These are phyloP conservation scores for Pao palembangensis DNA, from an alignment of 2,113 vertebrate species.

Conservation along the genomic window DNA sequence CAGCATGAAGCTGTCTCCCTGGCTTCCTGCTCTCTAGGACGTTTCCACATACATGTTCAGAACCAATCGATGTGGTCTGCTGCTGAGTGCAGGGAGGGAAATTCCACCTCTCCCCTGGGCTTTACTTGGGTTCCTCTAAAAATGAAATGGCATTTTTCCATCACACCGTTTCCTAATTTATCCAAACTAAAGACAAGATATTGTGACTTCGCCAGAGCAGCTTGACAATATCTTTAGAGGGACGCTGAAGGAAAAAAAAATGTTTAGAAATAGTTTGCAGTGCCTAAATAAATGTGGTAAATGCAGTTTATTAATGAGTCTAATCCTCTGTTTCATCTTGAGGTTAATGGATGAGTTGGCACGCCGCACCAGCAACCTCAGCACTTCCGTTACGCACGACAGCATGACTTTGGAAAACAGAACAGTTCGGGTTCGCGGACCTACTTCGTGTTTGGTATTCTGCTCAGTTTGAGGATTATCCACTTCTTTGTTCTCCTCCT, in stretches of 20 bases:
- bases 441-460: slow-evolving; percentile 37
- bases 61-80: slow-evolving; percentile 59
- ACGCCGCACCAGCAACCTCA: slow-evolving; percentile 37
- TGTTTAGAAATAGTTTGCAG: not conserved
- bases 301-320: not conserved
- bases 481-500: slow-evolving; percentile 51
- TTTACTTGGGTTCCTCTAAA: slow-evolving; percentile 23
- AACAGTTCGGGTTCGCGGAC: not conserved
- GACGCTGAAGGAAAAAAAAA: not conserved
- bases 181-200: slow-evolving; percentile 24
- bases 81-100: slow-evolving; percentile 48
- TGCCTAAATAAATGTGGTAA: not conserved
- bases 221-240: no score
- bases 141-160: slow-evolving; percentile 42
- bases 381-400: slow-evolving; percentile 14
- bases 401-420: not conserved
- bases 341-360: slow-evolving; percentile 38
- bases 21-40: slow-evolving; percentile 44
- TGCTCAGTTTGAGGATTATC: slow-evolving; percentile 27
- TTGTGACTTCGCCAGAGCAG: slow-evolving; percentile 3
- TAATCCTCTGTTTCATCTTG: slow-evolving; percentile 1
- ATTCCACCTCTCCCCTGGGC: slow-evolving; percentile 52
- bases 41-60: slow-evolving; percentile 34
- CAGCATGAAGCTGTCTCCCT: slow-evolving; percentile 2
- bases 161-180: slow-evolving; percentile 14